phyloP scores from a whole-genome alignment of 2,888 invertebrate species.

The Adelognathus sp. region DNA sequence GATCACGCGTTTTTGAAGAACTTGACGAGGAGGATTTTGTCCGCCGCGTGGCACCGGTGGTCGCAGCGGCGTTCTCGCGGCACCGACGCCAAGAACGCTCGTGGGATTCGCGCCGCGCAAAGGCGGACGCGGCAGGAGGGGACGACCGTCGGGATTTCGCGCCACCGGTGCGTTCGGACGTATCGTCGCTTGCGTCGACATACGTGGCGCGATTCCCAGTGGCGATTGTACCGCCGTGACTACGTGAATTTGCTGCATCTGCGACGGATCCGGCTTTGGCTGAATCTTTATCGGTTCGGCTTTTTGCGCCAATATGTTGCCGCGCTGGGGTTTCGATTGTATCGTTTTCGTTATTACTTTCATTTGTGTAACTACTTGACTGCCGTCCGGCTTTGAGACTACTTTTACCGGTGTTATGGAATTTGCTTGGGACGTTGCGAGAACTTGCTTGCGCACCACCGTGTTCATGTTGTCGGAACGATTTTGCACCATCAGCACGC shows the following conservation, averaged over 20 bases:
- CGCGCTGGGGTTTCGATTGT: slow-evolving; percentile 55
- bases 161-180: slow-evolving; percentile 69
- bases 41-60: slow-evolving; percentile 66
- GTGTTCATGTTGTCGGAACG: slow-evolving; percentile 70
- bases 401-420: slow-evolving; percentile 78
- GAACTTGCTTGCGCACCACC: slow-evolving; percentile 77
- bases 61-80: slow-evolving; percentile 73
- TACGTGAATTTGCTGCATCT: slow-evolving; percentile 78
- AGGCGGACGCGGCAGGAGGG: slow-evolving; percentile 74
- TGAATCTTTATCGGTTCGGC: slow-evolving; percentile 78
- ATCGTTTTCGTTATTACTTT: slow-evolving; percentile 77
- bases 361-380: slow-evolving; percentile 79
- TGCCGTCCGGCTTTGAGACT: slow-evolving; percentile 78
- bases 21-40: slow-evolving; percentile 60
- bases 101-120: slow-evolving; percentile 71
- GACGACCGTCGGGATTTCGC: slow-evolving; percentile 71
- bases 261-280: slow-evolving; percentile 76
- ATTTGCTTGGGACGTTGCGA: slow-evolving; percentile 71
- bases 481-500: slow-evolving; percentile 79
- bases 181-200: slow-evolving; percentile 62
- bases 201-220: slow-evolving; percentile 72
- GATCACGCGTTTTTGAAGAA: slow-evolving; percentile 60
- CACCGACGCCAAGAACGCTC: slow-evolving; percentile 71
- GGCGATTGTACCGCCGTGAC: slow-evolving; percentile 76
- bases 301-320: slow-evolving; percentile 66